phyloP scores from a whole-genome alignment of 2,113 vertebrate species.

The Lutjanus erythropterus region DNA sequence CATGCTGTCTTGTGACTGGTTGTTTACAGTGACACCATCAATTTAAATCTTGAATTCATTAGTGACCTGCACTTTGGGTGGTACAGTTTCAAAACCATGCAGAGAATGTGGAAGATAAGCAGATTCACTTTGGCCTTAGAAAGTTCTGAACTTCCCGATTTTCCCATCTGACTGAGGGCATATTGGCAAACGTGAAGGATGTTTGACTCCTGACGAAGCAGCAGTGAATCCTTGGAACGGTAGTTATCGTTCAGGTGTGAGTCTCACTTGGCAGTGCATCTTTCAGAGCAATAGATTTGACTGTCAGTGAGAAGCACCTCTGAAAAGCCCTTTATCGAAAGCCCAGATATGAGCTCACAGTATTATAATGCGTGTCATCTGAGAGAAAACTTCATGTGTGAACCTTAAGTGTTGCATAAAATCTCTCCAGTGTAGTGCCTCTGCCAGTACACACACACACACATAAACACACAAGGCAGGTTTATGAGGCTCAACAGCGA shows the following conservation, averaged over 20 bases:
- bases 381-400: constrained; percentile 31
- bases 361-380: constrained; percentile 55
- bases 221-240: constrained; percentile 34
- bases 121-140: background rate
- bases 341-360: constrained; percentile 35
- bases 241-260: constrained; percentile 49
- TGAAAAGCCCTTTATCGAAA: constrained; percentile 52
- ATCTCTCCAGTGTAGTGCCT: constrained; percentile 8
- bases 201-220: constrained; percentile 34
- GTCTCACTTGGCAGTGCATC: constrained; percentile 53
- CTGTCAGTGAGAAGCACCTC: constrained; percentile 42
- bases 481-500: constrained; percentile 1
- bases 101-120: background rate
- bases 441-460: background rate
- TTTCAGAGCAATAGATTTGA: constrained; percentile 47
- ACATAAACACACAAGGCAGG: background rate
- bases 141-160: background rate
- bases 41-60: constrained; percentile 12
- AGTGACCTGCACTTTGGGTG: background rate
- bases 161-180: background rate
- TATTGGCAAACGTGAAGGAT: constrained; percentile 12
- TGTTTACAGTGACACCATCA: constrained; percentile 22
- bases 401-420: constrained; percentile 26
- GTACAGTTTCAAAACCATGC: background rate
- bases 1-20: background rate